Conservation (phyloP, 1,140 invertebrate genomes). For the Alviniconcha marisindica region DNA sequence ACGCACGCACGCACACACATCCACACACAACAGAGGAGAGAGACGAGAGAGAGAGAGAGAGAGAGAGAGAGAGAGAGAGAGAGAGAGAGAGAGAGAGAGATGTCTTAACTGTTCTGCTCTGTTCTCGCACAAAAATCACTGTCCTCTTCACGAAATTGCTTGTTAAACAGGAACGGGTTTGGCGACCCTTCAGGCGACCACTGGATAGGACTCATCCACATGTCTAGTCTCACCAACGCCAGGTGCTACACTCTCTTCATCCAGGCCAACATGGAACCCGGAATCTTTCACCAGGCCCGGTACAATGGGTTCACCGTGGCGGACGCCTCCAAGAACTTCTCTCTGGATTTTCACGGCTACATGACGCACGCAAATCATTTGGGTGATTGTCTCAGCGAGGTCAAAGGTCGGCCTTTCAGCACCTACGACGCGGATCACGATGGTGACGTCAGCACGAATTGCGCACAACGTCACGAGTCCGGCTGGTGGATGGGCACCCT, state of each 20-base stretch:
- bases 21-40: too few species aligned
- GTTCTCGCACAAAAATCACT: too few species aligned
- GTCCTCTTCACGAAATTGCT: too few species aligned
- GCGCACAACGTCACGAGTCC: constrained; percentile 11
- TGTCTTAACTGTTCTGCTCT: too few species aligned
- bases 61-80: too few species aligned
- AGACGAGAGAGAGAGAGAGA: too few species aligned
- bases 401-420: constrained; percentile 30
- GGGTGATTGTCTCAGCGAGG: constrained; percentile 14
- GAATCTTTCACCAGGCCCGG: not conserved
- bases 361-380: not conserved
- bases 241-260: not conserved
- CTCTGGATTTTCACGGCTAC: not conserved
- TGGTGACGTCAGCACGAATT: constrained; percentile 15
- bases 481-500: constrained; percentile 45
- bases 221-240: not conserved
- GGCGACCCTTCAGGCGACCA: constrained; percentile 3
- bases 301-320: not conserved
- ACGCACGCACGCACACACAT: too few species aligned
- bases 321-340: not conserved
- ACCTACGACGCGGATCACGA: constrained; percentile 43
- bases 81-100: too few species aligned
- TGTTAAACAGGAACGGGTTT: not conserved
- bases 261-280: not conserved
- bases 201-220: not conserved